phyloP scores from a whole-genome alignment of 2,113 vertebrate genomes.

The Forbesichthys agassizii region DNA sequence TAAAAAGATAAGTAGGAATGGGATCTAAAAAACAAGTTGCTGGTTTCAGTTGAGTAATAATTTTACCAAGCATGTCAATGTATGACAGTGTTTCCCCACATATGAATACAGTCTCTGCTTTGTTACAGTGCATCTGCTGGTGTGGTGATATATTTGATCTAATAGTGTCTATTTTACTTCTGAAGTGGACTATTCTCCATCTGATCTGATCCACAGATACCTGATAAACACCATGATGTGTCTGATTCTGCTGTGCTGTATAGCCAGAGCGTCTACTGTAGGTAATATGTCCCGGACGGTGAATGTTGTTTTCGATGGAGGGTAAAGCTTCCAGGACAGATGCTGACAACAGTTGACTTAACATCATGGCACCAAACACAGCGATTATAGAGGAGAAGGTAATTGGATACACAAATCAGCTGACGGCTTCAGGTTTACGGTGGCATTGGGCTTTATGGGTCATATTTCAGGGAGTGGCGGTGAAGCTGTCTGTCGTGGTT shows the following conservation, averaged over 20 bases:
- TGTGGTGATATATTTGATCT: too few species aligned
- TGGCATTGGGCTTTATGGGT: constrained; percentile 64
- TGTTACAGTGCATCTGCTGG: too few species aligned
- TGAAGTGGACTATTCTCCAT: too few species aligned
- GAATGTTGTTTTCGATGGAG: constrained; percentile 6
- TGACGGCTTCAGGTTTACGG: constrained; percentile 68
- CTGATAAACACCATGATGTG: too few species aligned
- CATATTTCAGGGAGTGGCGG: constrained; percentile 59
- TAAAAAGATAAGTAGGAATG: too few species aligned
- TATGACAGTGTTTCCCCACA: too few species aligned
- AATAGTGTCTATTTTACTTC: too few species aligned
- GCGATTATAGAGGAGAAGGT: constrained; percentile 66
- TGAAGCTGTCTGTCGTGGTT: constrained; percentile 51
- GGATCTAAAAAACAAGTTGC: too few species aligned
- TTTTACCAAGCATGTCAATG: too few species aligned
- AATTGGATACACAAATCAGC: constrained; percentile 80
- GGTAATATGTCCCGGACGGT: not conserved
- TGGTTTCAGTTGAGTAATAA: too few species aligned
- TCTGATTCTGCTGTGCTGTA: not conserved
- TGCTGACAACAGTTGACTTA: constrained; percentile 59
- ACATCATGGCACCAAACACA: constrained; percentile 70
- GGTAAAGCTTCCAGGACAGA: constrained; percentile 52
- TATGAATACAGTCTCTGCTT: too few species aligned
- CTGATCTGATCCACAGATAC: not conserved
- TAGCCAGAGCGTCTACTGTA: not conserved